Base-by-base conservation (phyloP, 2,113 vertebrate genomes). In the Chrysemys picta region DNA sequence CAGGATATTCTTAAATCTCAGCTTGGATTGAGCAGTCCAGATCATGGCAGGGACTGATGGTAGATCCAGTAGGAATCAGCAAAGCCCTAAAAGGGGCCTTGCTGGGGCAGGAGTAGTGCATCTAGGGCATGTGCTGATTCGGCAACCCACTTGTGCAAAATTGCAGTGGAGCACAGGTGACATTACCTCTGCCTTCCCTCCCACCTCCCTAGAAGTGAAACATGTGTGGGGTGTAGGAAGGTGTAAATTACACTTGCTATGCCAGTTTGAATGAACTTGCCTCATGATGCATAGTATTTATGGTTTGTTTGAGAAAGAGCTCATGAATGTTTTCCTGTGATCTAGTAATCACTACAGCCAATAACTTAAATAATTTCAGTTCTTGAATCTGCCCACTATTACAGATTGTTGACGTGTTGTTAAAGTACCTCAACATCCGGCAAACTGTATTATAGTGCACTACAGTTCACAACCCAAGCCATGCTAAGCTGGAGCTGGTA, bases 321-420 rank as follows among this genome's bases (percentile, higher is more conserved):
- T 94, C 35, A 21, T 53, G 31, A 57, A 50, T 82, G 42, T 92
- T 93, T 57, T 85, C 47, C 91, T 84, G 49, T 94, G 69, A 80
- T 85, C 80, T 93, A 88, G 65, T 90, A 80, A 80, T 62, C 87
- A 56, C 81, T 92, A 3, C 86, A 87, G n/a, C 75, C 75, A 84
- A 89, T 82, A 62, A 45, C 35, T 85, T 81, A 82, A 83, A 56
- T 92, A 1, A 65, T 78, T 95, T 93, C 87, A 88, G 50, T 31
- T 87, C 49, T 83, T 93, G 81, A 57, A 59, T 84, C 56, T 89
- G 72, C 24, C 89, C 86, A 9, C 29, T 86, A 4, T 65, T 72
- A 31, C 84, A 80, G 45, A 47, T 29, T n/a, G 4, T 82, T 86
- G 78, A 57, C 56, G 4, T 69, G 65, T 89, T 62, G 10, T 16